Percentiles rank a stretch among this genome's conserved stretches.
phyloP scores from a whole-genome alignment of 2,797 vertebrate genomes.

The Melanotaenia maccullochi region DNA sequence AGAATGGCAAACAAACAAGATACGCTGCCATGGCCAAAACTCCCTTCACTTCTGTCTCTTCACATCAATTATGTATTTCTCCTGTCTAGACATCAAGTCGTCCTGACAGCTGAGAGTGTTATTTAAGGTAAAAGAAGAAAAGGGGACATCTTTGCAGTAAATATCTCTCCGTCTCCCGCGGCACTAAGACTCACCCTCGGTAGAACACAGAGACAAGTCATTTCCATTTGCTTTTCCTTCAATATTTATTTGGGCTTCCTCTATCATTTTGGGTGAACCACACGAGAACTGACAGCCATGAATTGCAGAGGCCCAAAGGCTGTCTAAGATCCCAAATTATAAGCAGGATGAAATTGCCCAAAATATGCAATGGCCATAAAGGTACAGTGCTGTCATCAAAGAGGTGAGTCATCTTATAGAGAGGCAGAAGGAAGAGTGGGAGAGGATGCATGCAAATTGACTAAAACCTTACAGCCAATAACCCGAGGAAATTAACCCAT shows the following conservation, averaged over 20 bases:
- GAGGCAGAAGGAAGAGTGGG: slow-evolving; percentile 48
- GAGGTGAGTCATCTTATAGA: slow-evolving; percentile 79
- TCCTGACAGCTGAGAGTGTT: slow-evolving; percentile 83
- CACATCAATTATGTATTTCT: slow-evolving; percentile 86
- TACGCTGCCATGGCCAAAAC: slow-evolving; percentile 79
- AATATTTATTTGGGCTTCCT: slow-evolving; percentile 83
- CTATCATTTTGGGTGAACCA: slow-evolving; percentile 79
- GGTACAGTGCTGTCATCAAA: slow-evolving; percentile 79
- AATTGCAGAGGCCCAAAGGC: slow-evolving; percentile 80
- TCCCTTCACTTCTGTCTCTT: slow-evolving; percentile 83
- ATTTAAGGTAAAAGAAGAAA: slow-evolving; percentile 84
- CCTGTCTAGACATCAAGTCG: slow-evolving; percentile 82
- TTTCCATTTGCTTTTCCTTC: slow-evolving; percentile 83
- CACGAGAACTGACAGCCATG: slow-evolving; percentile 82
- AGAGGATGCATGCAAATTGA: slow-evolving; percentile 72
- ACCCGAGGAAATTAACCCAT: slow-evolving; percentile 67
- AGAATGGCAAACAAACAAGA: slow-evolving; percentile 83
- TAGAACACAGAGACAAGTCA: slow-evolving; percentile 81
- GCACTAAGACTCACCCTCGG: slow-evolving; percentile 78
- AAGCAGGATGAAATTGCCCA: slow-evolving; percentile 82
- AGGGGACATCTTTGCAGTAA: slow-evolving; percentile 82
- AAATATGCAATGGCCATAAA: slow-evolving; percentile 81
- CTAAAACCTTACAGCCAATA: slow-evolving; percentile 66
- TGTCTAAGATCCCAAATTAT: slow-evolving; percentile 82
- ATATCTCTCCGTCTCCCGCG: slow-evolving; percentile 77